These are phyloP conservation scores for Sebastes vulpes DNA, from an alignment of 2,797 vertebrate species.

Conservation along the genomic window DNA sequence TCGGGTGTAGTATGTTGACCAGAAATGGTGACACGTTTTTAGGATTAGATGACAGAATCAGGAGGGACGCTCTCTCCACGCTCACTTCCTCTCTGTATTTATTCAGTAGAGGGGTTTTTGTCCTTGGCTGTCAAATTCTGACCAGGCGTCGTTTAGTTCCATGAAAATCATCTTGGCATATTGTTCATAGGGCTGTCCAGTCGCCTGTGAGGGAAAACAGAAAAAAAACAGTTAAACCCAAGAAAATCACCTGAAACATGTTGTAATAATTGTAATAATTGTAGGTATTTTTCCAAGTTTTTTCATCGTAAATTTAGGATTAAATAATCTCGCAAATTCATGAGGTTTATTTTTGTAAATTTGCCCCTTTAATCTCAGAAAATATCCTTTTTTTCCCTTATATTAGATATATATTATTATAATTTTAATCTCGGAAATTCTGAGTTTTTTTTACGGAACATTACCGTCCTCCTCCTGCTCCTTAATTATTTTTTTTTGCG, in stretches of 20 bases:
- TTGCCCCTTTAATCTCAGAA: no score
- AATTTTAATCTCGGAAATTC: no score
- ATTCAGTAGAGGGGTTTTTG: conserved; percentile 96
- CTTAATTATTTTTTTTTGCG: no score
- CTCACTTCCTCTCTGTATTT: conserved; percentile 21
- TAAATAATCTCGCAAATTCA: no score
- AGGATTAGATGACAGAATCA: conserved; percentile 38
- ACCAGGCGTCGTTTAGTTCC: conserved; percentile 99
- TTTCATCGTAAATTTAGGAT: no score
- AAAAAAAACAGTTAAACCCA: not conserved
- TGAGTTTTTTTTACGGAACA: no score
- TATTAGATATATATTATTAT: no score
- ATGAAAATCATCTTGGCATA: conserved; percentile 99
- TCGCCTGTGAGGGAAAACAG: conserved; percentile 88
- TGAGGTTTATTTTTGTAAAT: no score
- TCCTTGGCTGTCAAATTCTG: conserved; percentile 99
- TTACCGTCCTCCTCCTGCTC: no score
- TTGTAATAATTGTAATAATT: not conserved
- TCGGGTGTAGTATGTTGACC: conserved; percentile 74
- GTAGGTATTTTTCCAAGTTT: no score
- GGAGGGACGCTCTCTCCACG: conserved; percentile 29
- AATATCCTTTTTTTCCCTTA: no score
- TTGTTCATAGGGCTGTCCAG: conserved; percentile 98
- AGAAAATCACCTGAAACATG: not conserved
- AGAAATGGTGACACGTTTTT: conserved; percentile 43